Conservation (phyloP, 2,888 invertebrate genomes). For the Orthosia incerta region DNA sequence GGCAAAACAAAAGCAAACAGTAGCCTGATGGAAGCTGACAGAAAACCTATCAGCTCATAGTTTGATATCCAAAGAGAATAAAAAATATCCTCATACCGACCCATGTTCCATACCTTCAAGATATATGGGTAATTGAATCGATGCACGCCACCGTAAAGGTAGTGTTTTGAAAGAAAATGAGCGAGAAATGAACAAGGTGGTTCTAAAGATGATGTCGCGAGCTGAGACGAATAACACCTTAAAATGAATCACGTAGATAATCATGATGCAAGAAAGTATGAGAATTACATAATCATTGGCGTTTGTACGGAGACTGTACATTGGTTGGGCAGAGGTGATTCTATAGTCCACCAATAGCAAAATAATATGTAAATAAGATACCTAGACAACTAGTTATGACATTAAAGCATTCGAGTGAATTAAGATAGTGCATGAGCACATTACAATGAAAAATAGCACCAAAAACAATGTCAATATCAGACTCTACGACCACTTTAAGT, state of each 20-base stretch:
- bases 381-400: background rate
- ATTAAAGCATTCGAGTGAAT: background rate
- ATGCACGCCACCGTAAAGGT: slow-evolving; percentile 57
- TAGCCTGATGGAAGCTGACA: slow-evolving; percentile 14
- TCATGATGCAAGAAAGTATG: background rate
- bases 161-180: slow-evolving; percentile 25
- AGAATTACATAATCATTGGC: background rate
- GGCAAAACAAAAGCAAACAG: slow-evolving; percentile 43
- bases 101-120: slow-evolving; percentile 52
- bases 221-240: background rate
- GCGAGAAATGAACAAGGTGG: slow-evolving; percentile 25
- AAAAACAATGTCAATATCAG: slow-evolving; percentile 46
- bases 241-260: background rate
- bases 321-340: no score
- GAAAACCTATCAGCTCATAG: slow-evolving; percentile 42
- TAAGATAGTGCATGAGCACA: slow-evolving; percentile 34
- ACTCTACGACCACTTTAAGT: slow-evolving; percentile 37
- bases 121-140: slow-evolving; percentile 73
- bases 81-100: slow-evolving; percentile 38
- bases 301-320: background rate
- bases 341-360: no score
- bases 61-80: slow-evolving; percentile 45
- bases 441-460: slow-evolving; percentile 40
- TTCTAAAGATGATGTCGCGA: background rate
- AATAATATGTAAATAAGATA: no score